Evolutionary conservation across 2,797 vertebrate genomes (phyloP).

Genomic region (Helicolenus hilgendorfi): DNA sequence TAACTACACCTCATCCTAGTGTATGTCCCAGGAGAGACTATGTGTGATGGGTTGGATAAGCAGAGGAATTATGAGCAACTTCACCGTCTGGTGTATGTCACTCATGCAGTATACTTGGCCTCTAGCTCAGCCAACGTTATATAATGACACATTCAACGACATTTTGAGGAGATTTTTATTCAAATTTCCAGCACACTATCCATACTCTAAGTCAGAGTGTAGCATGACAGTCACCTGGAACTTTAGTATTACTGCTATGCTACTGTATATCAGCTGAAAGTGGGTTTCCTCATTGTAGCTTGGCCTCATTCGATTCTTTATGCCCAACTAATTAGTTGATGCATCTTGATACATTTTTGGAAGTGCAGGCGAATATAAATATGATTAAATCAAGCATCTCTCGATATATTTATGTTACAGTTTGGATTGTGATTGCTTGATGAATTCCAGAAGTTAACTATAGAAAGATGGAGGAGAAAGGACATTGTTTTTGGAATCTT

Average conservation of each 20-base stretch:
- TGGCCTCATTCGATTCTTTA: background rate
- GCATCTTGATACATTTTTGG: background rate
- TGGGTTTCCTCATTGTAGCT: background rate
- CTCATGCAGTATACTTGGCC: background rate
- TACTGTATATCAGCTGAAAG: background rate
- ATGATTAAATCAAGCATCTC: background rate
- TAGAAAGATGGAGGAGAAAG: background rate
- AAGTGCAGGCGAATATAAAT: background rate
- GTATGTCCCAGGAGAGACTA: slow-evolving; percentile 8
- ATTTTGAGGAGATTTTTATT: background rate
- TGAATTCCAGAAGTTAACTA: background rate
- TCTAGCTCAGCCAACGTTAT: slow-evolving; percentile 3
- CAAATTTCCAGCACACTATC: background rate
- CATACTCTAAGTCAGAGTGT: background rate
- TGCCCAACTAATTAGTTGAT: background rate
- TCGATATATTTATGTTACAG: background rate
- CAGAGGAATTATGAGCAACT: slow-evolving; percentile 29
- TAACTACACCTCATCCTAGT: slow-evolving; percentile 18
- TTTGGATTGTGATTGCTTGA: background rate
- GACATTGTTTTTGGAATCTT: background rate
- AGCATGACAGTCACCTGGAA: background rate
- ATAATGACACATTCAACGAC: background rate
- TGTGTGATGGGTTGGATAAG: slow-evolving; percentile 26
- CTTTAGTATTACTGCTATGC: background rate
- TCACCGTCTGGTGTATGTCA: slow-evolving; percentile 32